phyloP scores from a whole-genome alignment of 2,113 vertebrate species.

The Calidris pugnax region DNA sequence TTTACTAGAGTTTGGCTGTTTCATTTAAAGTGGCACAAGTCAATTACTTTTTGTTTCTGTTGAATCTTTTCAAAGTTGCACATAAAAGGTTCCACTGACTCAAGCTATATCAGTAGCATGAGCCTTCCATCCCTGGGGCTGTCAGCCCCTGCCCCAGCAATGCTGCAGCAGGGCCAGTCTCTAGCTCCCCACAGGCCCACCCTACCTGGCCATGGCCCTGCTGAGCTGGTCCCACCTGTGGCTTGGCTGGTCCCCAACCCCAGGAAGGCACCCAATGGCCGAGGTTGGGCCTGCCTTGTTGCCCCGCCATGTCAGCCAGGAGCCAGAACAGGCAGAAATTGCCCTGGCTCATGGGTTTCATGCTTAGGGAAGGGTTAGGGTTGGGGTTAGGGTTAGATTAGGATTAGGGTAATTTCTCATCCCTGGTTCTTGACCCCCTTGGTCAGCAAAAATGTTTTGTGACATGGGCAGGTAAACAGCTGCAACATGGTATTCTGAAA shows the following conservation, averaged over 20 bases:
- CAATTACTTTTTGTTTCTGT: not conserved
- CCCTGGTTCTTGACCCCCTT: accelerated
- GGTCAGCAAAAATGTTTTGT: not conserved
- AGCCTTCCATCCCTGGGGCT: accelerated
- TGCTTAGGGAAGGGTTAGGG: not conserved
- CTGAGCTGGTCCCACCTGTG: accelerated
- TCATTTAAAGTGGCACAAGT: not conserved
- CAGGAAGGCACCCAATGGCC: accelerated
- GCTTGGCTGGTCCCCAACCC: not conserved
- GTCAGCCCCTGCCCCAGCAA: accelerated
- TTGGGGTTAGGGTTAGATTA: not conserved
- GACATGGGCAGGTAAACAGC: not conserved
- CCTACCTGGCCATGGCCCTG: not conserved
- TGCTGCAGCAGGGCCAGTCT: accelerated
- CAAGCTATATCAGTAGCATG: not conserved
- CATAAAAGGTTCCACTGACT: not conserved
- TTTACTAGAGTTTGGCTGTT: not conserved
- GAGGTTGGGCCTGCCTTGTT: accelerated
- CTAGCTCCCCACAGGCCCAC: not conserved
- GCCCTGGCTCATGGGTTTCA: not conserved
- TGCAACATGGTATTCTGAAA: not conserved
- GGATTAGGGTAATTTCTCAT: not conserved
- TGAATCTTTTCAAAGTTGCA: not conserved
- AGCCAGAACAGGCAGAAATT: not conserved
- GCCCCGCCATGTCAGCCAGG: accelerated